A percentile compares a stretch with the other conserved stretches of the same genome.
phyloP scores from a whole-genome alignment of 2,113 vertebrate genomes.

The Eidolon helvum region DNA sequence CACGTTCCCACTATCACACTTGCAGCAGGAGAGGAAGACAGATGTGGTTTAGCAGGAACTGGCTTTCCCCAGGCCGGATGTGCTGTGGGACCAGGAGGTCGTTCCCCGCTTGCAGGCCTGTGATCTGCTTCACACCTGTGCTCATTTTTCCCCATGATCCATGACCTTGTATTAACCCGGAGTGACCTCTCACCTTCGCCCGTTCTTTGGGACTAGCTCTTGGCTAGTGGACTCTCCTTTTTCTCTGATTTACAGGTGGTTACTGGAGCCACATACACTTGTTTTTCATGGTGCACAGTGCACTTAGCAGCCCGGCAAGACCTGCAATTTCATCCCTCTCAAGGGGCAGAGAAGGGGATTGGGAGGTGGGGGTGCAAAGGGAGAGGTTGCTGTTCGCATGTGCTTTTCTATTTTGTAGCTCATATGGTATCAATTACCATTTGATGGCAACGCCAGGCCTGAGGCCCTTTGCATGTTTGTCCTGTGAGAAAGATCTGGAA shows the following conservation, averaged over 20 bases:
- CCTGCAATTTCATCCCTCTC: conserved; percentile 84
- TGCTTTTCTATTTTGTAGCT: conserved; percentile 80
- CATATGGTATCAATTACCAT: conserved; percentile 95
- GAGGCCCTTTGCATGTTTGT: conserved; percentile 86
- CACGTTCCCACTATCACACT: conserved; percentile 57
- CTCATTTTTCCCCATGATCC: conserved; percentile 25
- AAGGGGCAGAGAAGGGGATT: conserved; percentile 69
- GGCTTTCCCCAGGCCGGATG: conserved; percentile 61
- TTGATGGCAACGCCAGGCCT: conserved; percentile 89
- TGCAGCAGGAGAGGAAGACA: conserved; percentile 42
- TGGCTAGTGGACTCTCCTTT: conserved; percentile 59
- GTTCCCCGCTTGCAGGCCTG: not conserved
- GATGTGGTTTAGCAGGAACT: conserved; percentile 51
- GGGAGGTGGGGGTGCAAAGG: conserved; percentile 28
- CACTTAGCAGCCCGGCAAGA: conserved; percentile 89
- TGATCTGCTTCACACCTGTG: conserved; percentile 78
- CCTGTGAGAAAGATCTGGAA: conserved; percentile 90
- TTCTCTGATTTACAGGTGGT: conserved; percentile 89
- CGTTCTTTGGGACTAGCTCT: conserved; percentile 49
- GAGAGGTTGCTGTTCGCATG: conserved; percentile 75
- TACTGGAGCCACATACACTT: conserved; percentile 86
- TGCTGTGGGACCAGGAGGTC: not conserved
- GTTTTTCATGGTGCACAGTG: conserved; percentile 90
- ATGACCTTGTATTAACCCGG: conserved; percentile 70
- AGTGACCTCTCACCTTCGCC: conserved; percentile 70